A percentile compares a stretch with the other conserved stretches of the same genome.
Conservation (phyloP, 2,797 vertebrate species). For the Lates japonicus region DNA sequence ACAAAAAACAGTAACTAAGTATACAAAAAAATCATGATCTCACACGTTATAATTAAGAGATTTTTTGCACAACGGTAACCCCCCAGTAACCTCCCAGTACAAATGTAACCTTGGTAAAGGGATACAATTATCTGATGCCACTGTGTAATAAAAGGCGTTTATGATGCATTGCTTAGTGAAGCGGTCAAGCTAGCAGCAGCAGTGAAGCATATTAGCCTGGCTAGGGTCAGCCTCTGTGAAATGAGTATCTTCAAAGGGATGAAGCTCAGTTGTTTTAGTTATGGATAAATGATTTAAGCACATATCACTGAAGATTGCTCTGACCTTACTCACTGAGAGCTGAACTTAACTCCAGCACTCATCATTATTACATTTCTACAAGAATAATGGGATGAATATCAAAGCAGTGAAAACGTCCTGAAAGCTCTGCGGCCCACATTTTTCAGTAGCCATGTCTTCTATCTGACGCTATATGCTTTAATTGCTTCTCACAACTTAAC, state of each 20-base stretch:
- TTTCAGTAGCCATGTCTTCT: not conserved
- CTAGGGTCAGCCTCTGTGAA: not conserved
- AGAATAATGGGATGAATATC: not conserved
- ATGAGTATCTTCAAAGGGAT: not conserved
- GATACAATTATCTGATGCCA: not conserved
- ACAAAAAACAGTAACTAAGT: not conserved
- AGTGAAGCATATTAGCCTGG: slow-evolving; percentile 11
- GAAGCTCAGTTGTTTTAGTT: slow-evolving; percentile 19
- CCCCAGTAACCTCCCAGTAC: not conserved
- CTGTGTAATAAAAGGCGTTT: slow-evolving; percentile 26
- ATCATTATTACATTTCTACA: slow-evolving; percentile 9
- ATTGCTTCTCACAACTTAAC: slow-evolving; percentile 3
- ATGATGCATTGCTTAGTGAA: slow-evolving; percentile 8
- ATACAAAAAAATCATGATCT: too few relatives aligned
- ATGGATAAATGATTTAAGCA: slow-evolving; percentile 16
- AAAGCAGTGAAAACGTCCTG: not conserved
- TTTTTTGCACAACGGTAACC: too few relatives aligned
- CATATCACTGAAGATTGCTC: not conserved
- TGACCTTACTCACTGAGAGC: slow-evolving; percentile 11
- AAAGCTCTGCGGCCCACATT: not conserved
- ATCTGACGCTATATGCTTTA: not conserved
- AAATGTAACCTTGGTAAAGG: not conserved
- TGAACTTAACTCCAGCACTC: slow-evolving; percentile 10
- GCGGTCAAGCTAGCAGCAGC: slow-evolving; percentile 5
- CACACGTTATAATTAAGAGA: too few relatives aligned